Evolutionary conservation across 2,113 vertebrate species (phyloP).

Genomic region (Heterocephalus glaber): DNA sequence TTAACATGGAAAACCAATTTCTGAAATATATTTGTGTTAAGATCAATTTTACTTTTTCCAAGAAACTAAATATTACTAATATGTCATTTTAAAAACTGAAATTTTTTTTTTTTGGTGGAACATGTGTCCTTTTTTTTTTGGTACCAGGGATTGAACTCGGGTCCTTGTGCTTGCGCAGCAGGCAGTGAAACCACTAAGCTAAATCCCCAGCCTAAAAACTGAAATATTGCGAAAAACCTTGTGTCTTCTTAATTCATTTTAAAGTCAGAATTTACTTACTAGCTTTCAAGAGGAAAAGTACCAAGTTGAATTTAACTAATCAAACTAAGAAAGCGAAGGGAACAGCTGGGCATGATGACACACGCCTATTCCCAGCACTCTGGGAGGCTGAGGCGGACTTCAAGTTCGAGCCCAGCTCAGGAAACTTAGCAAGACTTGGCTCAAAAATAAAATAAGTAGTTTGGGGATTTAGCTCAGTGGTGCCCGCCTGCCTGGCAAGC

Average conservation of each 20-base stretch:
- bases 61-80: constrained; percentile 33
- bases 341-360: background rate
- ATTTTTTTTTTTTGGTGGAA: too few species aligned
- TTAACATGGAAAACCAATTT: constrained; percentile 43
- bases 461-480: too few species aligned
- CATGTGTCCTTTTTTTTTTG: too few species aligned
- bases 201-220: too few species aligned
- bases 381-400: background rate
- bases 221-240: constrained; percentile 30
- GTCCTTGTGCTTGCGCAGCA: too few species aligned
- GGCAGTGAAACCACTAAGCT: too few species aligned
- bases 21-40: constrained; percentile 40
- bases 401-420: background rate
- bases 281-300: constrained; percentile 13
- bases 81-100: background rate
- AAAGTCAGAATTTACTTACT: constrained; percentile 48
- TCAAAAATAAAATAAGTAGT: too few species aligned
- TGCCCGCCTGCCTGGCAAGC: too few species aligned
- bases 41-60: constrained; percentile 31
- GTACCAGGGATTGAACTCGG: too few species aligned
- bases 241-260: background rate
- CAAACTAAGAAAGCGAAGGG: background rate
- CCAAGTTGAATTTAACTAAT: constrained; percentile 51
- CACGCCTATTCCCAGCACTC: background rate
- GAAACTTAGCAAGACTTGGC: background rate